These are phyloP conservation scores for Torymus aiolomorphi DNA, from an alignment of 2,888 invertebrate species.

Conservation along the genomic window DNA sequence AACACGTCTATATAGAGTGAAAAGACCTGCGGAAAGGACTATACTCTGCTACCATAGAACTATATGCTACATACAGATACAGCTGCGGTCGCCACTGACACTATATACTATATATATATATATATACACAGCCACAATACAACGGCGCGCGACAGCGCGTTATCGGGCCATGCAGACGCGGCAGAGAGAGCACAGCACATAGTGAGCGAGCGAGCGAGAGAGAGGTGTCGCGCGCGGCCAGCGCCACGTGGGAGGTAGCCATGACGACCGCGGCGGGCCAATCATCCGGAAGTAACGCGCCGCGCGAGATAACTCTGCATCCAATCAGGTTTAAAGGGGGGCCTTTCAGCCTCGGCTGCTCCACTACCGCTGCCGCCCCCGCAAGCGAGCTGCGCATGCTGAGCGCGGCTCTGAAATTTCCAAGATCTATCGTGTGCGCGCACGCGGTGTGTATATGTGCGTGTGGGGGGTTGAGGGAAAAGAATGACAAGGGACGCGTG, in stretches of 20 bases:
- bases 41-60: no score
- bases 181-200: no score
- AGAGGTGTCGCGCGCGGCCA: neutral
- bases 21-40: no score
- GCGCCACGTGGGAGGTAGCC: slow-evolving; percentile 72
- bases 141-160: no score
- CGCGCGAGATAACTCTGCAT: slow-evolving; percentile 76
- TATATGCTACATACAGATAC: no score
- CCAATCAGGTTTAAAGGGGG: slow-evolving; percentile 75
- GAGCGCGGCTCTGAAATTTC: slow-evolving; percentile 25
- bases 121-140: no score
- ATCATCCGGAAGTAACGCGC: slow-evolving; percentile 76
- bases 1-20: no score
- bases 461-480: neutral
- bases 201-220: no score
- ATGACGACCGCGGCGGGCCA: slow-evolving; percentile 76
- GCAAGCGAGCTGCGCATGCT: no score
- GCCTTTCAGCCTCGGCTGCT: slow-evolving; percentile 60
- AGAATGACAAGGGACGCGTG: slow-evolving; percentile 9
- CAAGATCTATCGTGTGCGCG: slow-evolving; percentile 37
- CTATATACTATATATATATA: no score
- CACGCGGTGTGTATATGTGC: neutral
- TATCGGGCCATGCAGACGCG: no score
- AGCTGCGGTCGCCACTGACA: no score
- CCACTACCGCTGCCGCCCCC: slow-evolving; percentile 6